Base-by-base conservation (phyloP, 1,140 invertebrate species). In the Elysia chlorotica region DNA sequence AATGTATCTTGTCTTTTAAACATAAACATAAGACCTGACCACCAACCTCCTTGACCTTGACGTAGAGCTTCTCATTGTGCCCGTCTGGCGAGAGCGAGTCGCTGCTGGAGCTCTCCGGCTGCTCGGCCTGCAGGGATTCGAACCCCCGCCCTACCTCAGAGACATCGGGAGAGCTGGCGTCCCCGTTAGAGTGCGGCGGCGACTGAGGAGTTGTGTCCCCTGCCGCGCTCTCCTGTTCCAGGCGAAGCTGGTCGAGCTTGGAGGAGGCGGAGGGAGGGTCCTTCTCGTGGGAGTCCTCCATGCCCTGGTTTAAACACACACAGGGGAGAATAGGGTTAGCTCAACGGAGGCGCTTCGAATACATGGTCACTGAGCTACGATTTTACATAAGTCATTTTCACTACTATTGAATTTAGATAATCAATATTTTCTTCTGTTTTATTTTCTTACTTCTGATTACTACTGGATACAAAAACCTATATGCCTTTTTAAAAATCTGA, bases 11-110 rank as follows among this genome's bases (percentile, higher is more conserved):
- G n/a, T n/a, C n/a, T n/a, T n/a, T n/a, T n/a, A n/a, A n/a, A n/a
- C n/a, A n/a, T n/a, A n/a, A n/a, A n/a, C n/a, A n/a, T n/a, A n/a
- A n/a, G n/a, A n/a, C n/a, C n/a, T n/a, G n/a, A n/a, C n/a, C 28
- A 23, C 72, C 71, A 19, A 95, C 93, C 92, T 95, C 92, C 87
- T 92, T 92, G 78, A 93, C 87, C 75, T 92, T 90, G 82, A 82
- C 73, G 63, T 78, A 82, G 21, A 83, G 74, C 33, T 78, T 75
- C 63, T 82, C 75, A 28, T 66, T 25, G 41, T 81, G 75, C 77
- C 79, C 78, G 25, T 80, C 80, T 17, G 80, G 80, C 2, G 80
- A 79, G 2, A 62, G 70, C 0, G 73, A 67, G 14, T 79, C 79
- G 53, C 76, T 80, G 62, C 74, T 74, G 66, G 77, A 79, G 28